Conservation (phyloP, 2,113 vertebrate species). For the Aegotheles bennettii region DNA sequence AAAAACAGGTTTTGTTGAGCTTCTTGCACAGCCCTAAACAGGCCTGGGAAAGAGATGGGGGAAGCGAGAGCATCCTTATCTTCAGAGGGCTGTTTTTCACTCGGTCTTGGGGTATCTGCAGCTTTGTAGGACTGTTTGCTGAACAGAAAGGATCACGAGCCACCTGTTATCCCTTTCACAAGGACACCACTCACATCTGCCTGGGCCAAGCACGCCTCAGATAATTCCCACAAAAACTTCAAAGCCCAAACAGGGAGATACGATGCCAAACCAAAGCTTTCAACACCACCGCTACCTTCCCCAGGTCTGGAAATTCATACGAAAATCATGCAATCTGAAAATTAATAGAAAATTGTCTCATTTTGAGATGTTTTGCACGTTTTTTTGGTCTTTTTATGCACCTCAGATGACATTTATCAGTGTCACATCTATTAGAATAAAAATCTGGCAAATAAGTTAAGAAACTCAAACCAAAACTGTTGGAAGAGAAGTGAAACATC, state of each 20-base stretch:
- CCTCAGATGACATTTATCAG: fast-evolving
- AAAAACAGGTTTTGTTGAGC: background rate
- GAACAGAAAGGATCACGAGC: background rate
- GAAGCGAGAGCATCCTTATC: background rate
- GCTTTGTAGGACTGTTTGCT: background rate
- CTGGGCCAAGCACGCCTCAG: background rate
- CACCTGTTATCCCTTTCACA: background rate
- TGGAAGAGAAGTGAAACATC: background rate
- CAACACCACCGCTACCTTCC: background rate
- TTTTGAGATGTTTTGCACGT: background rate
- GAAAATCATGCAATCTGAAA: background rate
- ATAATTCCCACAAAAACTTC: background rate
- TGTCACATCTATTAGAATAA: background rate
- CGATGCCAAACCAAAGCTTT: background rate
- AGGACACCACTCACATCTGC: background rate
- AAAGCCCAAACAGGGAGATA: background rate
- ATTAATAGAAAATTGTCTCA: background rate
- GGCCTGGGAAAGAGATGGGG: background rate
- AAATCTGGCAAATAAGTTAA: background rate
- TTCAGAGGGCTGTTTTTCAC: background rate
- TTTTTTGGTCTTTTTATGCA: background rate
- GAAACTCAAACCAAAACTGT: background rate
- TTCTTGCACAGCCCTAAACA: background rate
- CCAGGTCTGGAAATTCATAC: background rate
- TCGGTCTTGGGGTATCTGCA: fast-evolving